Evolutionary conservation across 2,113 vertebrate genomes (phyloP).

Genomic region (Eretmochelys imbricata): DNA sequence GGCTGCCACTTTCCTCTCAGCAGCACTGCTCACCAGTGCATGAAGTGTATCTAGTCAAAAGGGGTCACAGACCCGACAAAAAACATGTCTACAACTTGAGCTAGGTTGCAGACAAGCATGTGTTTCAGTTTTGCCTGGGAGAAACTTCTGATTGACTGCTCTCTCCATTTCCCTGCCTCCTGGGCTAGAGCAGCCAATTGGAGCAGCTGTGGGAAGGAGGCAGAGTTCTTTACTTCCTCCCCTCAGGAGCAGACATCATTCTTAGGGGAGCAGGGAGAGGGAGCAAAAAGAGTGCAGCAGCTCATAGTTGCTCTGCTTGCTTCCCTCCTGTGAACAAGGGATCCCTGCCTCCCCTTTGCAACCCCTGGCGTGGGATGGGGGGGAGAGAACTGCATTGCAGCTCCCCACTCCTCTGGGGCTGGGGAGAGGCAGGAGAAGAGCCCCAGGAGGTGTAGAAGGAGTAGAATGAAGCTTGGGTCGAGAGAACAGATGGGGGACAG

Average conservation of each 20-base stretch:
- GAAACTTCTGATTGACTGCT: background rate
- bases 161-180: background rate
- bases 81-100: background rate
- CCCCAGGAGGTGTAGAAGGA: background rate
- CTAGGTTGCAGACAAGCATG: background rate
- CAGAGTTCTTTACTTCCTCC: background rate
- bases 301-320: too few species aligned
- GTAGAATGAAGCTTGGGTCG: background rate
- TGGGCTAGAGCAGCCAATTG: background rate
- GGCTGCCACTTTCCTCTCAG: background rate
- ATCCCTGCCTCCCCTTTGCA: too few species aligned
- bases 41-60: background rate
- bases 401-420: too few species aligned
- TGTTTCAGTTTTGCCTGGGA: background rate
- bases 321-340: too few species aligned
- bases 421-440: too few species aligned
- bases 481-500: background rate
- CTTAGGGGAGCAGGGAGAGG: too few species aligned
- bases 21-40: background rate
- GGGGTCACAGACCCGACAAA: background rate
- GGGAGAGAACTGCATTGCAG: too few species aligned
- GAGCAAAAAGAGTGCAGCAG: too few species aligned
- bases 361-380: too few species aligned
- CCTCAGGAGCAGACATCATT: background rate
- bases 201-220: background rate